A percentile compares a stretch with the other conserved stretches of the same genome.
phyloP scores from a whole-genome alignment of 2,888 invertebrate genomes.

The Pyrrhia umbra region DNA sequence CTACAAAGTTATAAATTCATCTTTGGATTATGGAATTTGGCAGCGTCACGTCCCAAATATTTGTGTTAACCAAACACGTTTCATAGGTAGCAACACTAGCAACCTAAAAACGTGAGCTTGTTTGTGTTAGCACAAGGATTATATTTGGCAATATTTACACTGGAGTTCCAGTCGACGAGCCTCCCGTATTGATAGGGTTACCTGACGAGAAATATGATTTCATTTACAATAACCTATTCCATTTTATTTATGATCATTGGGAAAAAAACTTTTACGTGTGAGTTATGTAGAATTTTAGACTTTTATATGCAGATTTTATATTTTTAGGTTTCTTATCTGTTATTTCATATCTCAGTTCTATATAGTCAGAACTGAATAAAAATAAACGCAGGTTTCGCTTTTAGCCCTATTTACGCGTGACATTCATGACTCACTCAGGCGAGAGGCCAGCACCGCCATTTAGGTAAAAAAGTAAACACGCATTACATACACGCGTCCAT shows the following conservation, averaged over 20 bases:
- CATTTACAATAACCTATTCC: too few relatives aligned
- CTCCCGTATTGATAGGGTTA: slow-evolving; percentile 4
- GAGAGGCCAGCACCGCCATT: slow-evolving; percentile 46
- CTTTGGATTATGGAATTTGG: background rate
- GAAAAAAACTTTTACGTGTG: background rate
- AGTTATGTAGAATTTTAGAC: background rate
- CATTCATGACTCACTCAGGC: slow-evolving; percentile 51
- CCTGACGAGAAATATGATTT: background rate
- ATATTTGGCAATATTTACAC: slow-evolving; percentile 50
- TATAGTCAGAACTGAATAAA: background rate
- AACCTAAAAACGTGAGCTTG: slow-evolving; percentile 17
- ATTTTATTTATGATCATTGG: background rate
- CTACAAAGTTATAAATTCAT: background rate
- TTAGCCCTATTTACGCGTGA: slow-evolving; percentile 22
- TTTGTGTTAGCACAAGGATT: slow-evolving; percentile 32
- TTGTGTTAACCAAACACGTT: slow-evolving; percentile 30
- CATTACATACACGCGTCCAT: slow-evolving; percentile 28
- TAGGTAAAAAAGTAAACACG: slow-evolving; percentile 59
- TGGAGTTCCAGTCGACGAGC: slow-evolving; percentile 31
- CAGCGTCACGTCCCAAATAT: slow-evolving; percentile 20
- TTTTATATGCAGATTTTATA: background rate
- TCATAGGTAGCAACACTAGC: slow-evolving; percentile 14
- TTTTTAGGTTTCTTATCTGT: background rate
- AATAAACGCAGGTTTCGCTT: slow-evolving; percentile 14
- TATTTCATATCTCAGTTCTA: background rate